Conservation (phyloP, 2,113 vertebrate species). For the Mirounga angustirostris region DNA sequence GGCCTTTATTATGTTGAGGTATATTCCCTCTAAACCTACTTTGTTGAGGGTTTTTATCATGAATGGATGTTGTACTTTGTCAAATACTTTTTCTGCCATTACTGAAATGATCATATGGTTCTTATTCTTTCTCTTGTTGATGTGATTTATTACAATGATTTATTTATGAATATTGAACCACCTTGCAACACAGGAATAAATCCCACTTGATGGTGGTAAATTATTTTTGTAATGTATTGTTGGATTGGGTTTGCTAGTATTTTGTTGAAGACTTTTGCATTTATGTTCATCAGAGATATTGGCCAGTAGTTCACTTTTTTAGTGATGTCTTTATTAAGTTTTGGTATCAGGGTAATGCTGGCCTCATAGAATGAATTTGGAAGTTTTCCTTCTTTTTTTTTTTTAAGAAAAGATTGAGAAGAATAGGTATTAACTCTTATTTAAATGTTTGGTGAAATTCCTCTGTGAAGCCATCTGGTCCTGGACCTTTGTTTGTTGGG, state of each 20-base stretch:
- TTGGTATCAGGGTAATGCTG: background rate
- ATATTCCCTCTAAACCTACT: background rate
- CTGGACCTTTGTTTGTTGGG: background rate
- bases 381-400: background rate
- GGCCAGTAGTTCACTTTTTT: background rate
- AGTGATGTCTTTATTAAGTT: background rate
- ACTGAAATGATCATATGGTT: background rate
- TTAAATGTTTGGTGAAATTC: background rate
- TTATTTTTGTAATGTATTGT: background rate
- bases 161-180: background rate
- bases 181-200: background rate
- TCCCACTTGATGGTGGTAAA: background rate
- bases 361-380: background rate
- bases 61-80: background rate
- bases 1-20: background rate
- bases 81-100: background rate
- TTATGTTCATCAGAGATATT: background rate
- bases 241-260: background rate
- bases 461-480: background rate
- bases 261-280: background rate
- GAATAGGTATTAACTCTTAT: background rate
- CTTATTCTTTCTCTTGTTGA: background rate
- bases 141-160: background rate
- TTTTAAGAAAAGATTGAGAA: background rate
- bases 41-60: background rate